These are phyloP conservation scores for Arge pagana DNA, from an alignment of 2,888 invertebrate genomes.

Conservation along the genomic window DNA sequence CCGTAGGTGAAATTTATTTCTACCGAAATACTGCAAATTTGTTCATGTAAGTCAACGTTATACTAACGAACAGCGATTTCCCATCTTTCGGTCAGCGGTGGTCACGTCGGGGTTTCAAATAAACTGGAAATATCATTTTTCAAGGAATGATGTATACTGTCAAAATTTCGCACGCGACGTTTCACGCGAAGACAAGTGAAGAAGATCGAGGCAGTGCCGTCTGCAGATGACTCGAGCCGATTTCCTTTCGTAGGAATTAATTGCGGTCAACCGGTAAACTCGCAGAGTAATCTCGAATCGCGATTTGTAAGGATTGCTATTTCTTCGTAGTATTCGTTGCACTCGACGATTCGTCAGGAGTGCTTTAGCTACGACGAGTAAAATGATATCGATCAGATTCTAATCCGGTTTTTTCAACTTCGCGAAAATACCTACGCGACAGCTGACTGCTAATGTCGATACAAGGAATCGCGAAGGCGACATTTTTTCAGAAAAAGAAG, in stretches of 20 bases:
- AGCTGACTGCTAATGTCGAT: background rate
- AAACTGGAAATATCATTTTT: background rate
- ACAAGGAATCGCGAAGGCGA: background rate
- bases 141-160: background rate
- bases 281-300: too few relatives aligned
- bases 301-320: background rate
- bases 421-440: too few relatives aligned
- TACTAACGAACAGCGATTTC: slow-evolving; percentile 9
- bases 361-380: background rate
- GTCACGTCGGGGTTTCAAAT: too few relatives aligned
- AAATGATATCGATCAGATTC: slow-evolving; percentile 8
- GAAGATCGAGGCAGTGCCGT: slow-evolving; percentile 2
- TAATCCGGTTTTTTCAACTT: background rate
- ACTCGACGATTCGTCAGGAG: background rate
- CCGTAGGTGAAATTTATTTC: too few relatives aligned
- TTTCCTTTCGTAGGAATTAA: slow-evolving; percentile 23
- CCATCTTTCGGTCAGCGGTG: background rate
- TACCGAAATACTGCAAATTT: too few relatives aligned
- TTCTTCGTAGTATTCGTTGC: too few relatives aligned
- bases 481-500: background rate
- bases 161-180: background rate
- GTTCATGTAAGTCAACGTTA: too few relatives aligned
- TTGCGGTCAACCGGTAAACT: slow-evolving; percentile 20
- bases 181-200: slow-evolving; percentile 15
- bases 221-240: slow-evolving; percentile 21